These are phyloP conservation scores for Serripes groenlandicus DNA, from an alignment of 2,888 invertebrate species.

Conservation along the genomic window DNA sequence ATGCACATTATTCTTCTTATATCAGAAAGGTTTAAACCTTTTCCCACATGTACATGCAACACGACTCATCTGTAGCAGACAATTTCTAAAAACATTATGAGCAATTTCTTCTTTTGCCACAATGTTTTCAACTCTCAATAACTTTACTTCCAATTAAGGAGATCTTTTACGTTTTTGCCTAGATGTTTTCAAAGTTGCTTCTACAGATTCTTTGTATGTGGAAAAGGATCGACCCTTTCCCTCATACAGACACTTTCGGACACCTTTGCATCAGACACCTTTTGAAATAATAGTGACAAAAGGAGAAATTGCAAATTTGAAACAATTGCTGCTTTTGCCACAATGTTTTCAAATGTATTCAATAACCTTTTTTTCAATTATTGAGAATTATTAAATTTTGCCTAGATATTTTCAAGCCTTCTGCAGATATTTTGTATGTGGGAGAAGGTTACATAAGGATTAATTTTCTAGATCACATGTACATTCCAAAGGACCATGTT, in stretches of 20 bases:
- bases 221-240: no score
- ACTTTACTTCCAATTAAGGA: no score
- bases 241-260: no score
- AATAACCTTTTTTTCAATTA: not conserved
- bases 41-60: not conserved
- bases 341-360: not conserved
- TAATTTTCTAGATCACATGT: not conserved
- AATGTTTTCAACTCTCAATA: not conserved
- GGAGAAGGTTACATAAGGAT: not conserved
- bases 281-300: not conserved
- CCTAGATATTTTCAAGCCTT: not conserved
- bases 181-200: no score
- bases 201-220: no score
- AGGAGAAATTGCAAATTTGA: not conserved
- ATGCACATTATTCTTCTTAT: no score
- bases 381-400: not conserved
- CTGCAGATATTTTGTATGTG: not conserved
- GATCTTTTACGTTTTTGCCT: no score
- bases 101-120: conserved; percentile 6
- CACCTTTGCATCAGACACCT: no score
- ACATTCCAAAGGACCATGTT: no score
- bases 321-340: not conserved
- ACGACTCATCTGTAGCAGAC: not conserved
- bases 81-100: not conserved
- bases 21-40: not conserved